Conservation (phyloP, 2,113 vertebrate species). For the Macquaria ambigua region DNA sequence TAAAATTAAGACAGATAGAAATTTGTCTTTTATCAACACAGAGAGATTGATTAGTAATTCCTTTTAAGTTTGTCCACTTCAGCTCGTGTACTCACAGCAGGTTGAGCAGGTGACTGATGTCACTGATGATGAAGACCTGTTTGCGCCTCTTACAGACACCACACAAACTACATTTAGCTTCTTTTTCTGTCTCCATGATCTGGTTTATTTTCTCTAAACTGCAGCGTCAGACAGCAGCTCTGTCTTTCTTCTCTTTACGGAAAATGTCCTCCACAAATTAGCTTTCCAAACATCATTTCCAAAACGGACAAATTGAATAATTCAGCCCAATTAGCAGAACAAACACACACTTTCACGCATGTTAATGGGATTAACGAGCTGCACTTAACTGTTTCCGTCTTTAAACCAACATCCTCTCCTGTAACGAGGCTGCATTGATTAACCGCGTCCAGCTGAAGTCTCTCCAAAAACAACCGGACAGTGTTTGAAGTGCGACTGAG, state of each 20-base stretch:
- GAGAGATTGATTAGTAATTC: no score
- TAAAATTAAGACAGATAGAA: no score
- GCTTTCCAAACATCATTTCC: constrained; percentile 71
- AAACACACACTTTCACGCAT: constrained; percentile 74
- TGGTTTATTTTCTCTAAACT: constrained; percentile 59
- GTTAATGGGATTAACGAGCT: constrained; percentile 78
- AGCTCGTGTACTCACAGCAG: no score
- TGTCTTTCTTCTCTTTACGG: constrained; percentile 64
- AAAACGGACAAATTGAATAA: constrained; percentile 80
- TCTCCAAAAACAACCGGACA: constrained; percentile 52
- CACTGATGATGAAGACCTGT: no score
- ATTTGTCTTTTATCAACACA: no score
- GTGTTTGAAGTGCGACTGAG: constrained; percentile 30
- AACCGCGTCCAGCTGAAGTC: constrained; percentile 49
- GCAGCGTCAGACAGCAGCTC: constrained; percentile 42
- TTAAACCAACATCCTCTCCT: constrained; percentile 72
- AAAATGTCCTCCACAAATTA: constrained; percentile 76
- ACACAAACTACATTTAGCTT: constrained; percentile 35
- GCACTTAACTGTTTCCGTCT: constrained; percentile 66
- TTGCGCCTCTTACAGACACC: not conserved
- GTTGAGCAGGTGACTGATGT: no score
- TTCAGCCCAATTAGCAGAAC: constrained; percentile 72
- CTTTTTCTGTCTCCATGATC: constrained; percentile 29
- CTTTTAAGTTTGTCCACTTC: no score
- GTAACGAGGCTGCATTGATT: constrained; percentile 56